Evolutionary conservation across 1,140 invertebrate genomes (phyloP).

Genomic region (Leptoteleia sp.): DNA sequence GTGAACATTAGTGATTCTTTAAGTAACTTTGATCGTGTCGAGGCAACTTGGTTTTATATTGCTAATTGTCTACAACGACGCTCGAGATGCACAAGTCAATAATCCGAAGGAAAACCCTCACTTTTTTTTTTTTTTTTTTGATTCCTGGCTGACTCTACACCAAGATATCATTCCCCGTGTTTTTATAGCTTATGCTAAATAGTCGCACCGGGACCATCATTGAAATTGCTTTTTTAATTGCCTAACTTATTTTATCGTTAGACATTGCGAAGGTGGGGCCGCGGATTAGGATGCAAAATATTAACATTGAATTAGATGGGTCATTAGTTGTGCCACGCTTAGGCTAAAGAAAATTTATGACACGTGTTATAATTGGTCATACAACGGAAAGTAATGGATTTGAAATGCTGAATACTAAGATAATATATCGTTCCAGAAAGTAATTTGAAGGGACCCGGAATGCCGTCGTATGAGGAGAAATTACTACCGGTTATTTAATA

Average conservation of each 20-base stretch:
- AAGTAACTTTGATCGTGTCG: slow-evolving; percentile 23
- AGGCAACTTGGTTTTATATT: slow-evolving; percentile 42
- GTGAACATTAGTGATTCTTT: slow-evolving; percentile 57
- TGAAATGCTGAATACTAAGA: no score
- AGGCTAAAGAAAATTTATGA: slow-evolving; percentile 15
- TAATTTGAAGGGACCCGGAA: no score
- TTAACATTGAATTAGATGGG: slow-evolving; percentile 34
- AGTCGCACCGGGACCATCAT: slow-evolving; percentile 76
- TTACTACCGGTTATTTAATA: no score
- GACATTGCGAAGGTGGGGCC: slow-evolving; percentile 33
- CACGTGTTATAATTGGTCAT: slow-evolving; percentile 31
- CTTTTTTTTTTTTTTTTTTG: no score
- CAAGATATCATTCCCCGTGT: slow-evolving; percentile 41
- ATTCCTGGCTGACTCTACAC: slow-evolving; percentile 23
- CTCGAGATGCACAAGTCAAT: slow-evolving; percentile 51
- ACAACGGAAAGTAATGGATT: neutral
- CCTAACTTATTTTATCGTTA: slow-evolving; percentile 77
- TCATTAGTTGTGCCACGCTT: neutral
- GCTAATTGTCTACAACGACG: slow-evolving; percentile 49
- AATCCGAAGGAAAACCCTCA: slow-evolving; percentile 53
- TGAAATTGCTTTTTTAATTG: slow-evolving; percentile 80
- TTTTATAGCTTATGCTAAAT: slow-evolving; percentile 73
- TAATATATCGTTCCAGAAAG: no score
- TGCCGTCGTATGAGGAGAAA: no score
- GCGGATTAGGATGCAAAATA: slow-evolving; percentile 19